Evolutionary conservation across 2,113 vertebrate genomes (phyloP), one percentile per base, ranked within the genome.

Genomic region (Mirounga angustirostris): DNA sequence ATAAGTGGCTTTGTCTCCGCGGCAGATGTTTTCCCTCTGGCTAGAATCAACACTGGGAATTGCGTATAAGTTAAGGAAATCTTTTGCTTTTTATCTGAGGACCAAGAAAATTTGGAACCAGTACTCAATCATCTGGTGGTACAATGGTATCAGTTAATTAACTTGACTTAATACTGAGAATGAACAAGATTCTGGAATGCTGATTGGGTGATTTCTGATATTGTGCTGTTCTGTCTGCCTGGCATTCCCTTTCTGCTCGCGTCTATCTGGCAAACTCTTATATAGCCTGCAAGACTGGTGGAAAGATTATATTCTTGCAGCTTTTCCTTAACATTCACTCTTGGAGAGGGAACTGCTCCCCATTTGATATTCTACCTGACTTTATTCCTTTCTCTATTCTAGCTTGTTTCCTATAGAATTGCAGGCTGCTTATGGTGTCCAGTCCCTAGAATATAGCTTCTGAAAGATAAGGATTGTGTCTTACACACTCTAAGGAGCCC

Each of bases 41-140:
- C 19, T 80, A 40, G 46, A 61, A 71, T 59, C 87, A 95, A 81
- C 78, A 74, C 30, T 46, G 15, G 79, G 36, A 61, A 74, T 91
- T 74, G 28, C 8, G 67, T 69, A 67, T 21, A 63, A 73, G 56
- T 67, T 54, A 84, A 93, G 58, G 61, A 91, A 69, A 52, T 63
- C 10, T 73, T 94, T 56, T 83, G 19, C 30, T 63, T 95, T 91
- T 80, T 74, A 81, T 89, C 46, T 43, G 30, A 83, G 71, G 52
- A 81, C 56, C 46, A 74, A 71, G 82, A 58, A 96, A 76, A 88
- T 56, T 91, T 71, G 78, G 36, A 95, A 88, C 22, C 58, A 65
- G 36, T 86, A 40, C 88, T 63, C 54, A 54, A 79, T 81, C 18
- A 63, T 14, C 90, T 59, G 69, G 46, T 40, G 5, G 54, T 87